Evolutionary conservation across 2,113 vertebrate genomes (phyloP).

Genomic region (Forbesichthys agassizii): DNA sequence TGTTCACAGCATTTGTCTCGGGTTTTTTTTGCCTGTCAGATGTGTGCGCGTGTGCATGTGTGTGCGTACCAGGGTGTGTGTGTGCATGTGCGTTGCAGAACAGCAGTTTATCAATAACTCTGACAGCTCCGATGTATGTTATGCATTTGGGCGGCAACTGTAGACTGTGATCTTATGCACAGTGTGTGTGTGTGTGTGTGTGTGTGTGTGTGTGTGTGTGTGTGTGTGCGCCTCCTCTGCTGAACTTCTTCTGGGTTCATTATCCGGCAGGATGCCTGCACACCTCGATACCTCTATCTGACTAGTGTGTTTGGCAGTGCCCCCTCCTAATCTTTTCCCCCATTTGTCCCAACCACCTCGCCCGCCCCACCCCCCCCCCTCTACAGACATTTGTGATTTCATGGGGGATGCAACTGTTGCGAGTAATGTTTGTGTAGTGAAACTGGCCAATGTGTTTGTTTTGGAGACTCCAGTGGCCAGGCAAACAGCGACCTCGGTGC

Average conservation of each 20-base stretch:
- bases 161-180: too few relatives aligned
- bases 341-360: too few relatives aligned
- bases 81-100: slow-evolving; percentile 50
- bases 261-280: slow-evolving; percentile 42
- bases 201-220: slow-evolving; percentile 32
- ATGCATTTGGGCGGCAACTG: slow-evolving; percentile 37
- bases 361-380: too few relatives aligned
- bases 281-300: slow-evolving; percentile 31
- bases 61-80: neutral
- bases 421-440: too few relatives aligned
- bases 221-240: neutral
- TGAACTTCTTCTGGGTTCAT: slow-evolving; percentile 29
- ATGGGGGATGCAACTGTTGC: too few relatives aligned
- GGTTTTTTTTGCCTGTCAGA: slow-evolving; percentile 16
- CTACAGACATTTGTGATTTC: too few relatives aligned
- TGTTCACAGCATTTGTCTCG: slow-evolving; percentile 1
- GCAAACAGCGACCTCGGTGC: too few relatives aligned
- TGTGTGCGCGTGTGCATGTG: neutral
- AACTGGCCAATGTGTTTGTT: too few relatives aligned
- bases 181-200: slow-evolving; percentile 50
- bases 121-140: slow-evolving; percentile 66
- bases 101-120: slow-evolving; percentile 71
- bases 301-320: slow-evolving; percentile 13
- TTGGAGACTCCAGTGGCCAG: too few relatives aligned
- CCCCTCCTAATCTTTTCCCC: neutral